A percentile compares a stretch with the other conserved stretches of the same genome.
Conservation (phyloP, 2,888 invertebrate genomes). For the Phania funesta region DNA sequence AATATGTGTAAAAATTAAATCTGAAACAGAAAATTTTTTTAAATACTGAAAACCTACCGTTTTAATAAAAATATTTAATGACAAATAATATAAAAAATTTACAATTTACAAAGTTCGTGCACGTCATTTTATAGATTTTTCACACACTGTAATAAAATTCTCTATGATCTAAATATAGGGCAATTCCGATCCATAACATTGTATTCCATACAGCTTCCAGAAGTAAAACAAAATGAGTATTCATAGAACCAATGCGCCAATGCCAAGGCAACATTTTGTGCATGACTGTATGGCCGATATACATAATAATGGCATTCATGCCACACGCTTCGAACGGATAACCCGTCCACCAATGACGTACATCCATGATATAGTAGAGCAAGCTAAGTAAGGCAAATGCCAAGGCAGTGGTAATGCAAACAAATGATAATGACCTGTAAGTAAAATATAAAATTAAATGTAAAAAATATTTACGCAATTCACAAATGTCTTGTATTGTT, state of each 20-base stretch:
- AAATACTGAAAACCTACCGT: too few species aligned
- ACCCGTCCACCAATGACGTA: slow-evolving; percentile 88
- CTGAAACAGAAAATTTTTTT: too few species aligned
- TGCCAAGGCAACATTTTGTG: slow-evolving; percentile 90
- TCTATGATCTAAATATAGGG: slow-evolving; percentile 88
- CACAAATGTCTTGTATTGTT: too few species aligned
- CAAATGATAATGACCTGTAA: slow-evolving; percentile 87
- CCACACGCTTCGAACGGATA: slow-evolving; percentile 95
- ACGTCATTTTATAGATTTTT: background rate
- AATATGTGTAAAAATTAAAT: too few species aligned
- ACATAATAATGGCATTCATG: slow-evolving; percentile 94
- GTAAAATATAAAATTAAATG: too few species aligned
- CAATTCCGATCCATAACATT: slow-evolving; percentile 89
- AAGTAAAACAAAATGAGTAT: slow-evolving; percentile 86
- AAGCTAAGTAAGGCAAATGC: slow-evolving; percentile 87
- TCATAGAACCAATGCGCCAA: slow-evolving; percentile 86
- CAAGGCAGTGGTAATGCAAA: slow-evolving; percentile 89
- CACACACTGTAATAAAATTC: slow-evolving; percentile 80
- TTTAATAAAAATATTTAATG: too few species aligned
- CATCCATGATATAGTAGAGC: slow-evolving; percentile 90
- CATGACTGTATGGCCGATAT: slow-evolving; percentile 91
- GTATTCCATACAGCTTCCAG: slow-evolving; percentile 92
- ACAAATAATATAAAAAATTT: too few species aligned
- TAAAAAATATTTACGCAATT: too few species aligned
- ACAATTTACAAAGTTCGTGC: too few species aligned